Conservation (phyloP, 2,888 invertebrate species). For the Buathra laborator region DNA sequence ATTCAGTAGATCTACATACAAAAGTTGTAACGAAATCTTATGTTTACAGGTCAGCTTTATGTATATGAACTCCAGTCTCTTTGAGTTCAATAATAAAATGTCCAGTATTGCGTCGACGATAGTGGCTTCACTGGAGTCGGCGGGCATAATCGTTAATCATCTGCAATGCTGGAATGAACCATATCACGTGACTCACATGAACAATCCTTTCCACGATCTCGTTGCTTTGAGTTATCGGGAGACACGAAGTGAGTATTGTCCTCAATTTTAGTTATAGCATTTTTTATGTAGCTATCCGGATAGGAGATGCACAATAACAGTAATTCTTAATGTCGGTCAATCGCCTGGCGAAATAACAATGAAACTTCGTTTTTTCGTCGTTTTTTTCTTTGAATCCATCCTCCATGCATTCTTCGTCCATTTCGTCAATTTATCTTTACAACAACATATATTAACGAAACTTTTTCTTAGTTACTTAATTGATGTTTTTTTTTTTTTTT, state of each 20-base stretch:
- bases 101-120: slow-evolving; percentile 91
- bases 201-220: slow-evolving; percentile 94
- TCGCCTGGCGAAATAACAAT: no score
- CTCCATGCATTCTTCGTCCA: no score
- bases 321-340: no score
- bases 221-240: slow-evolving; percentile 93
- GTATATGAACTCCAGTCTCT: slow-evolving; percentile 92
- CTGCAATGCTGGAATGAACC: slow-evolving; percentile 89
- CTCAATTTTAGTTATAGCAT: neutral
- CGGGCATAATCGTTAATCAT: slow-evolving; percentile 90
- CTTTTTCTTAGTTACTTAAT: no score
- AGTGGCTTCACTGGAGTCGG: slow-evolving; percentile 89
- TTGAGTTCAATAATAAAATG: slow-evolving; percentile 90
- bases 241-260: slow-evolving; percentile 92
- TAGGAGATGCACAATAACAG: no score
- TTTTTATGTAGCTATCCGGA: neutral
- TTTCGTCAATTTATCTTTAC: no score
- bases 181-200: slow-evolving; percentile 93
- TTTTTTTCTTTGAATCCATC: no score
- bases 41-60: slow-evolving; percentile 91
- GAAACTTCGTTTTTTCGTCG: no score
- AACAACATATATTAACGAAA: no score
- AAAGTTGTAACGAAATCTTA: slow-evolving; percentile 62
- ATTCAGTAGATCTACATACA: neutral
- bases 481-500: neutral